Base-by-base conservation (phyloP, 2,113 vertebrate species). In the Elachura formosa region DNA sequence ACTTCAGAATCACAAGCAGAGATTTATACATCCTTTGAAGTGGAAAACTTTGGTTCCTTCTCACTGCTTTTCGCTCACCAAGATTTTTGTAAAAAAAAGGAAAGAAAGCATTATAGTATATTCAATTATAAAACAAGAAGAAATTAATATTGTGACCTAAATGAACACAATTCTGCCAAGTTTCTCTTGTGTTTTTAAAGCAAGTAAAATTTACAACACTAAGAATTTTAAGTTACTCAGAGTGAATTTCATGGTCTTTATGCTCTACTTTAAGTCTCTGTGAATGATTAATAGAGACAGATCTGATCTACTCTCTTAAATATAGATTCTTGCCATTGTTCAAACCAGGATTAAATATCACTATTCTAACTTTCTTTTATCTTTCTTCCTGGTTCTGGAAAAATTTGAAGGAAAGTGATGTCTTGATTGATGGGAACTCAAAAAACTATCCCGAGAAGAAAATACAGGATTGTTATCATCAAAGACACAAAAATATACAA, bases 361-460 rank as follows among this genome's bases (percentile, higher is more conserved):
- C 41, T 16, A 52, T 72, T 79, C 22, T 31, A 78, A 18, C 9
- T 84, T 87, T 89, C 46, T 55, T 29, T 69, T 55, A 8, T 75
- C 52, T 93, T 94, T 94, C 54, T 76, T 84, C 51, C 28, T 63
- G 20, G 54, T 69, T 84, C 78, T 48, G 38, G 22, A 79, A 34
- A 89, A 61, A 46, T 51, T 66, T 76, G 36, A 79, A 94, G 94
- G 76, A 81, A 84, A 75, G 21, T 18, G 29, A 55, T 62, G 19
- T 69, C 90, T 88, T 90, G 88, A 94, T 45, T 67, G 56, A 95
- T 59, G n/a, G 38, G 40, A 94, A 92, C 54, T 91, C n/a, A 91
- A 82, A 90, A 96, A 84, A 54, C 12, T 68, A 48, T 38, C 38
- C 55, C 29, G 54, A 76, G 41, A 87, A 71, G 29, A 94, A 91